Conservation (phyloP, 2,888 invertebrate species). For the Ormyrus labotus region DNA sequence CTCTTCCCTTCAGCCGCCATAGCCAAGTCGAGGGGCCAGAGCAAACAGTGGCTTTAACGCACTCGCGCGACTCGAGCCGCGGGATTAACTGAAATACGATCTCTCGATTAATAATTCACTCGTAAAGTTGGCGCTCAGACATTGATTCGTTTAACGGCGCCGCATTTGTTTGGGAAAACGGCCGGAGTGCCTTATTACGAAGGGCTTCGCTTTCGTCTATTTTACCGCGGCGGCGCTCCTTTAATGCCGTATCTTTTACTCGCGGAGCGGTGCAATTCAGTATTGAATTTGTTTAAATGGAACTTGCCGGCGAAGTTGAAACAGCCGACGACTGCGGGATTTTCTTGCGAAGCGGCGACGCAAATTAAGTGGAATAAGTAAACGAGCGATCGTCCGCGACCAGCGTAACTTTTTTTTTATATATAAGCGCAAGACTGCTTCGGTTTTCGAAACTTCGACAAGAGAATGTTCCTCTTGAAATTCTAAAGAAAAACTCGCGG, state of each 20-base stretch:
- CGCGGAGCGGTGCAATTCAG: neutral
- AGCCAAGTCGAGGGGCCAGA: neutral
- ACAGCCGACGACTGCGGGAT: no score
- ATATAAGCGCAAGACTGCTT: no score
- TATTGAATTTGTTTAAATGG: constrained; percentile 21
- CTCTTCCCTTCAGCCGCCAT: no score
- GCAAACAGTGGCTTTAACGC: constrained; percentile 28
- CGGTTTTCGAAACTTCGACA: no score
- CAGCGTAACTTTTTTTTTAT: no score
- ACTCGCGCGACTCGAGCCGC: neutral
- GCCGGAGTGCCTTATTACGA: neutral
- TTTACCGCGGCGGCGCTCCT: constrained; percentile 1
- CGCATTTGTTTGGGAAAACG: neutral
- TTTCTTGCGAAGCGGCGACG: no score
- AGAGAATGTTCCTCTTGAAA: no score
- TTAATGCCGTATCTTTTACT: neutral
- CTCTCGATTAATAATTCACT: constrained; percentile 27
- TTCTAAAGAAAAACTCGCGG: no score
- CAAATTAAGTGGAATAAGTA: no score
- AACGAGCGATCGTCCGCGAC: no score
- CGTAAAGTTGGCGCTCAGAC: constrained; percentile 18
- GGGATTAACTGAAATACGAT: constrained; percentile 36
- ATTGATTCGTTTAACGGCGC: constrained; percentile 4
- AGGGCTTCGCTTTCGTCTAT: neutral
- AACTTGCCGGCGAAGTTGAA: neutral